These are phyloP conservation scores for Trissoscelio sp. DNA, from an alignment of 2,888 invertebrate species.

Conservation along the genomic window DNA sequence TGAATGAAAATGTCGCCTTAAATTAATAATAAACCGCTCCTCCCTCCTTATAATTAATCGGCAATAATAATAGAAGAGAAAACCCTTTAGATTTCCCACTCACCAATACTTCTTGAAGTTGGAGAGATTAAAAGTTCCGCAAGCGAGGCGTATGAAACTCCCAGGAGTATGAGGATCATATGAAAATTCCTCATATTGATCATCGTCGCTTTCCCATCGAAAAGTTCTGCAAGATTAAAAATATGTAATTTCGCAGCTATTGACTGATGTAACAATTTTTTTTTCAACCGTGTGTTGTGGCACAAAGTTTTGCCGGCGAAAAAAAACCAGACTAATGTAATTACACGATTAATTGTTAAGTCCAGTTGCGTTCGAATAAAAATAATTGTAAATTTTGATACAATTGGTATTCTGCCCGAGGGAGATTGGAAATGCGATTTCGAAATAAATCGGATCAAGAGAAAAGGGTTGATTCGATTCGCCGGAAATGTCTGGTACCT, in stretches of 20 bases:
- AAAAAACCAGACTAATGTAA: no score
- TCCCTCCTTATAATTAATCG: conserved; percentile 25
- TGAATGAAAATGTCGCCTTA: neutral
- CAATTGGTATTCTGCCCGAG: neutral
- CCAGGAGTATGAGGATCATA: conserved; percentile 78
- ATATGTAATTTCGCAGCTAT: conserved; percentile 20
- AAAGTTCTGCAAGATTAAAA: conserved; percentile 74
- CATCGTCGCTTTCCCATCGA: conserved; percentile 80
- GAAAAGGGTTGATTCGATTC: neutral
- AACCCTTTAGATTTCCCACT: conserved; percentile 71
- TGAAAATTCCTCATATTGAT: conserved; percentile 78
- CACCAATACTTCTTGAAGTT: conserved; percentile 79
- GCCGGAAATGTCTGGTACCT: no score
- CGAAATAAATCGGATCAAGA: neutral
- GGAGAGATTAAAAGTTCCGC: conserved; percentile 79
- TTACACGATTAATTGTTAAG: no score
- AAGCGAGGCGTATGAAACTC: conserved; percentile 78
- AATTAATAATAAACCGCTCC: neutral
- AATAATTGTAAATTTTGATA: neutral
- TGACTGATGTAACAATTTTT: conserved; percentile 17
- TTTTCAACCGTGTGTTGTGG: no score
- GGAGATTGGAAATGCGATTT: neutral
- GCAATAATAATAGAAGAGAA: conserved; percentile 27
- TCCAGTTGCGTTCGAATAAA: no score
- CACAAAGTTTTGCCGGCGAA: no score